These are phyloP conservation scores for Labeo rohita DNA, from an alignment of 2,113 vertebrate genomes.

Conservation along the genomic window DNA sequence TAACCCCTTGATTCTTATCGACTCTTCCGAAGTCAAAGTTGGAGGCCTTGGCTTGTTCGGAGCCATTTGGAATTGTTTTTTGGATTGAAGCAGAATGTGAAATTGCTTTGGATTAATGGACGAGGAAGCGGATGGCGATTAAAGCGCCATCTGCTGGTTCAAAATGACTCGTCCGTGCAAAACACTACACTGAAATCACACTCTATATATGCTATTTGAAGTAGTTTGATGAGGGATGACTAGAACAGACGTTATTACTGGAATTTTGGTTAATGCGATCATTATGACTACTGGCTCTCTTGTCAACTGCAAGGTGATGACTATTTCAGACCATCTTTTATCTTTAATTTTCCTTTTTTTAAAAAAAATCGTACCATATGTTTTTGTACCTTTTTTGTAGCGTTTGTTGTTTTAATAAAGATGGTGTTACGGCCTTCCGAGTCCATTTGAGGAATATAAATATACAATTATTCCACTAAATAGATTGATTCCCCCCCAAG, in stretches of 20 bases:
- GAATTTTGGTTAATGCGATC: slow-evolving; percentile 63
- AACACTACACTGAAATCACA: slow-evolving; percentile 48
- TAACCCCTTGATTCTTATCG: slow-evolving; percentile 12
- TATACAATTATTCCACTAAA: not conserved
- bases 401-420: slow-evolving; percentile 32
- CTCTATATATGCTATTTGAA: slow-evolving; percentile 29
- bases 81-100: not conserved
- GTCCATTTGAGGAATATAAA: not conserved
- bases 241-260: slow-evolving; percentile 61
- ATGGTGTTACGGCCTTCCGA: slow-evolving; percentile 14
- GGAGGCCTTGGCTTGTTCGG: not conserved
- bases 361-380: not conserved
- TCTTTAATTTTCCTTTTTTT: slow-evolving; percentile 50
- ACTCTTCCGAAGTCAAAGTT: slow-evolving; percentile 1
- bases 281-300: slow-evolving; percentile 69
- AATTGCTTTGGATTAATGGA: not conserved
- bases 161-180: not conserved
- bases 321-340: slow-evolving; percentile 58
- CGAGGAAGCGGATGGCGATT: not conserved
- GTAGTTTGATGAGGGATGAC: slow-evolving; percentile 47
- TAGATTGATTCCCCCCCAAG: not conserved
- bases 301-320: slow-evolving; percentile 69
- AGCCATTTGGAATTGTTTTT: not conserved
- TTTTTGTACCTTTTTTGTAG: slow-evolving; percentile 14
- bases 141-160: slow-evolving; percentile 45